Conservation (phyloP, 1,140 invertebrate genomes). For the Paracyclopina nana region DNA sequence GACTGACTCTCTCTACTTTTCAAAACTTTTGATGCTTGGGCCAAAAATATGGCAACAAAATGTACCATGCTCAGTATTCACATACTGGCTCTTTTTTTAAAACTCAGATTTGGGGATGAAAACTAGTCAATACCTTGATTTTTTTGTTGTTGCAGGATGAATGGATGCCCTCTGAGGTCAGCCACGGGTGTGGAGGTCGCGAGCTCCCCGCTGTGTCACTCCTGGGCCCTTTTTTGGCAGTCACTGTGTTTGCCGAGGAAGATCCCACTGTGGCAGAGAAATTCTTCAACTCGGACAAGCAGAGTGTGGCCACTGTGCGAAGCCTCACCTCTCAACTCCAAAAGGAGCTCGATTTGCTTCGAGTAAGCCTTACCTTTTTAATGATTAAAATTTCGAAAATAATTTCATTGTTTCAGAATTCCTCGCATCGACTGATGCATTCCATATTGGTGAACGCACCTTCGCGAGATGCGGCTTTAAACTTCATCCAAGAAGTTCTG, state of each 20-base stretch:
- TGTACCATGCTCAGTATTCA: no score
- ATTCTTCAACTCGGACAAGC: constrained; percentile 35
- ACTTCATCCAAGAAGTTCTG: constrained; percentile 53
- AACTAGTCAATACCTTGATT: no score
- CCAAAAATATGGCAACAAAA: no score
- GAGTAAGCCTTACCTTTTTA: constrained; percentile 25
- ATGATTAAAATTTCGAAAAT: constrained; percentile 2
- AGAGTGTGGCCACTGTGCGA: constrained; percentile 31
- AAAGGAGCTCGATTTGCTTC: constrained; percentile 45
- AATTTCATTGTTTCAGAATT: constrained; percentile 27
- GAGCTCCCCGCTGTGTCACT: constrained; percentile 62
- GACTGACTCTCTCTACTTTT: no score
- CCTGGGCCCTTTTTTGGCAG: constrained; percentile 66
- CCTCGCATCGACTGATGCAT: constrained; percentile 60
- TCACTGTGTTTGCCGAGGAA: constrained; percentile 82
- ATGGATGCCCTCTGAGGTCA: constrained; percentile 46
- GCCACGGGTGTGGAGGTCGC: constrained; percentile 49
- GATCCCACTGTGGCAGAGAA: constrained; percentile 52
- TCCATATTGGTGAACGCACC: constrained; percentile 55
- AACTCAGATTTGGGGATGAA: no score
- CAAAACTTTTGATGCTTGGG: no score
- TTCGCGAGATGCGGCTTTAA: constrained; percentile 48
- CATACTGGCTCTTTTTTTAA: no score
- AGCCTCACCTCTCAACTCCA: constrained; percentile 41
- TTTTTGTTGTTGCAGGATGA: constrained; percentile 32